Conservation (phyloP, 64 coral and sea anemone genomes). For the Pocillopora damicornis region DNA sequence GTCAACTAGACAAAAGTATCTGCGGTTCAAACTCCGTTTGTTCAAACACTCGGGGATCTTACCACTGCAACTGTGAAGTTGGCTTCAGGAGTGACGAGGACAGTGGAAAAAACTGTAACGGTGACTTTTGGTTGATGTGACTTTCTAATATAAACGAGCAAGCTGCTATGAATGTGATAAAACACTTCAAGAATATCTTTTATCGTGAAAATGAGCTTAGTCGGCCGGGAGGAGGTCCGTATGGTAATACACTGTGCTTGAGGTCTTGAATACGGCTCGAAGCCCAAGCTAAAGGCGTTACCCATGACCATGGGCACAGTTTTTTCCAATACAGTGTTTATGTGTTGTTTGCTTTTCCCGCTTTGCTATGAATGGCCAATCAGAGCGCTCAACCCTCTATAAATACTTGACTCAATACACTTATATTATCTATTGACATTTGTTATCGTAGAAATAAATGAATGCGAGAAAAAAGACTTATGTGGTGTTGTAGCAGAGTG, state of each 20-base stretch:
- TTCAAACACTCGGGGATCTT: background rate
- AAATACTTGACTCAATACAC: too few relatives aligned
- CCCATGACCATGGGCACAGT: too few relatives aligned
- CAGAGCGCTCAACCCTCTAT: too few relatives aligned
- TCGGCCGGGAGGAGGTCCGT: too few relatives aligned
- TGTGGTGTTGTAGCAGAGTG: background rate
- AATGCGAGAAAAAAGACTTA: background rate
- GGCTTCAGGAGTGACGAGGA: background rate
- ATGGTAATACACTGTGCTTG: too few relatives aligned
- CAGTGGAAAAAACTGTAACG: background rate
- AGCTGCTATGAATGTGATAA: background rate
- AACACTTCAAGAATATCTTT: background rate
- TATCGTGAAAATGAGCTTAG: too few relatives aligned
- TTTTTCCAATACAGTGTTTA: too few relatives aligned
- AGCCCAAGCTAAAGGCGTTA: too few relatives aligned
- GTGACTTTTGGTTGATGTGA: background rate
- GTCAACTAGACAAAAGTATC: background rate
- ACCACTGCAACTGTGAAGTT: background rate
- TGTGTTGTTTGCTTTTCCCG: too few relatives aligned
- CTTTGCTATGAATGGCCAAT: too few relatives aligned
- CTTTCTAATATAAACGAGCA: background rate
- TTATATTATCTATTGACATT: too few relatives aligned
- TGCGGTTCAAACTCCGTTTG: slow-evolving; percentile 1
- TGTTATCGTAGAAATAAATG: background rate
- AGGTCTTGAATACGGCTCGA: too few relatives aligned